Evolutionary conservation across 2,113 vertebrate genomes (phyloP).

Genomic region (Pluvialis apricaria): DNA sequence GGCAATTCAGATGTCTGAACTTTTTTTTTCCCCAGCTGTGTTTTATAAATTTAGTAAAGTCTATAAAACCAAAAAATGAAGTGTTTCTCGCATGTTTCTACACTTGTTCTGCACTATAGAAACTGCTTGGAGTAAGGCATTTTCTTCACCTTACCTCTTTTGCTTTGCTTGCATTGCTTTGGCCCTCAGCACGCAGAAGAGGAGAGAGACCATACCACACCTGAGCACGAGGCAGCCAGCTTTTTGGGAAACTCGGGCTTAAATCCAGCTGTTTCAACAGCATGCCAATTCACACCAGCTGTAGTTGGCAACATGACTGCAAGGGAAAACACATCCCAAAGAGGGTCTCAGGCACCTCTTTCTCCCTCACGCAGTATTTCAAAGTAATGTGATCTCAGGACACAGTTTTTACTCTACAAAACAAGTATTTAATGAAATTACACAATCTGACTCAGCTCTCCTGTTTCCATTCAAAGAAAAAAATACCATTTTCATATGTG

Average conservation of each 20-base stretch:
- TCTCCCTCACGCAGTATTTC: background rate
- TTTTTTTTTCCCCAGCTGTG: no score
- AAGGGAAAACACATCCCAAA: background rate
- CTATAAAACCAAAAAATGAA: background rate
- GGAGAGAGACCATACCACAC: background rate
- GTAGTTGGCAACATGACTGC: background rate
- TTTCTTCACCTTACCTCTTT: background rate
- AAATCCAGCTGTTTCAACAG: background rate
- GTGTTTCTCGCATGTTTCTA: background rate
- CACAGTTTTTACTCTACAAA: background rate
- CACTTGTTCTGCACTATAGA: background rate
- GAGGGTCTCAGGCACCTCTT: background rate
- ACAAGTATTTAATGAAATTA: background rate
- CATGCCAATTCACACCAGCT: background rate
- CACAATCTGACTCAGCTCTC: background rate
- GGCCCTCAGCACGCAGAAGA: background rate
- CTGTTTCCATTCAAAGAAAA: background rate
- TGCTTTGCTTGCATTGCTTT: background rate
- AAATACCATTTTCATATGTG: rapidly evolving
- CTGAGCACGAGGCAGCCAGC: background rate
- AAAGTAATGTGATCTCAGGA: background rate
- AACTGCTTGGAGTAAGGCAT: background rate
- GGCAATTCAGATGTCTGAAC: background rate
- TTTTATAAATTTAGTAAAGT: background rate
- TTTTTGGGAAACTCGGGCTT: background rate